phyloP scores from a whole-genome alignment of 1,140 invertebrate genomes.

The Nasonia longicornis region DNA sequence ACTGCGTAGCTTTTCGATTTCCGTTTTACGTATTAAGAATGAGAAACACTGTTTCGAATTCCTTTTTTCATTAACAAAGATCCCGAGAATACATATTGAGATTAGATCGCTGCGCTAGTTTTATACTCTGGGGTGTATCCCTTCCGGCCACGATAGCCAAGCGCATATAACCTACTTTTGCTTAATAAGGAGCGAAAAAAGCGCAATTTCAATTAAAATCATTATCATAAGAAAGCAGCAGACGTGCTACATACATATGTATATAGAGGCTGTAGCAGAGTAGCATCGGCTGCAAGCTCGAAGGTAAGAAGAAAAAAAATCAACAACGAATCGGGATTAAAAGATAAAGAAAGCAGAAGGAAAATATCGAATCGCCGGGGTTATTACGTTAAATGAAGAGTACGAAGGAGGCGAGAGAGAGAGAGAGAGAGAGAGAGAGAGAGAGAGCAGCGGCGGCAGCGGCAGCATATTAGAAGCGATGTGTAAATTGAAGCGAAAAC shows the following conservation, averaged over 20 bases:
- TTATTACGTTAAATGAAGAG: slow-evolving; percentile 23
- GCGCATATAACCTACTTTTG: not conserved
- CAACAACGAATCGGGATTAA: not conserved
- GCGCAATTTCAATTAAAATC: slow-evolving; percentile 17
- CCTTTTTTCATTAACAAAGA: not conserved
- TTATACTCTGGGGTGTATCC: not conserved
- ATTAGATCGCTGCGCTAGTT: not conserved
- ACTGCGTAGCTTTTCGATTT: too few species aligned
- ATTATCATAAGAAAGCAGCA: slow-evolving; percentile 23
- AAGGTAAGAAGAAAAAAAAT: not conserved
- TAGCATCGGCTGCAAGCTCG: not conserved
- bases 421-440: too few species aligned
- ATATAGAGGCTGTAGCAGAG: not conserved
- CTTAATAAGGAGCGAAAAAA: not conserved
- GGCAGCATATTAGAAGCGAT: slow-evolving; percentile 36
- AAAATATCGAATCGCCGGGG: slow-evolving; percentile 18
- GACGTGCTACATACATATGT: not conserved
- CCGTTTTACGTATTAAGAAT: too few species aligned
- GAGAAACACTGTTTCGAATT: not conserved
- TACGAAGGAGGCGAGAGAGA: not conserved
- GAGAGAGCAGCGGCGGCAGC: not conserved
- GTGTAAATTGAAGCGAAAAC: slow-evolving; percentile 43
- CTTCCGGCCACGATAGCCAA: not conserved
- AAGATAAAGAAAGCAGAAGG: slow-evolving; percentile 9
- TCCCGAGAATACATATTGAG: not conserved